Evolutionary conservation across 2,888 invertebrate species (phyloP), one percentile per base, ranked within the genome.

Genomic region (Polyploca ridens): DNA sequence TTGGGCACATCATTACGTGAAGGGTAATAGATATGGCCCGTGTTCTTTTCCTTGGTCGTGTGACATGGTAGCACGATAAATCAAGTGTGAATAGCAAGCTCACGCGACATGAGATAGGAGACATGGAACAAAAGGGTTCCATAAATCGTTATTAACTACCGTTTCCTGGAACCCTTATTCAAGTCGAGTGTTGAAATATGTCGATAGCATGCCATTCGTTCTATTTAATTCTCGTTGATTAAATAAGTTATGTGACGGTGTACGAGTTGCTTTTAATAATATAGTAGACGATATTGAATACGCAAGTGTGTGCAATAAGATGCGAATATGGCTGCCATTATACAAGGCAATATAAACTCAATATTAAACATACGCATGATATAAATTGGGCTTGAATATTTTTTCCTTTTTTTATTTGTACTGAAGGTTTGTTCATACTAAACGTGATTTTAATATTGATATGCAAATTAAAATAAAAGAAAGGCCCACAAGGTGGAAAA

Each of bases 131-230:
- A 93, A 91, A 90, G 90, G 91, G 90, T 87, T 86, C 86, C 87
- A 91, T 93, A 93, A 92, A 93, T 93, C 91, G 90, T 90, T 90
- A 90, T 91, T 90, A 90, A 90, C 88, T 89, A 86, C 87, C 85
- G 78, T 79, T 84, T 83, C 84, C 79, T 83, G 79, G 61, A 19
- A 77, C 83, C 88, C 89, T 85, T 86, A 89, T 88, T 88, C 85
- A 83, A 82, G 75, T 81, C 75, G 82, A 87, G 85, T 63, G 60
- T 65, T 76, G 76, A 78, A 82, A 79, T 80, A 79, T 78, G 77
- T 73, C 76, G 80, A 81, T 84, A 81, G 78, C 74, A 75, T 72
- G 69, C 73, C 73, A 74, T 73, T 73, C 69, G 70, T 68, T 70
- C 70, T 64, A 72, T 65, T 71, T 68, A 70, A 59, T 63, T 64